A percentile compares a stretch with the other conserved stretches of the same genome.
Conservation (phyloP, 2,888 invertebrate species). For the Acronicta leporina region DNA sequence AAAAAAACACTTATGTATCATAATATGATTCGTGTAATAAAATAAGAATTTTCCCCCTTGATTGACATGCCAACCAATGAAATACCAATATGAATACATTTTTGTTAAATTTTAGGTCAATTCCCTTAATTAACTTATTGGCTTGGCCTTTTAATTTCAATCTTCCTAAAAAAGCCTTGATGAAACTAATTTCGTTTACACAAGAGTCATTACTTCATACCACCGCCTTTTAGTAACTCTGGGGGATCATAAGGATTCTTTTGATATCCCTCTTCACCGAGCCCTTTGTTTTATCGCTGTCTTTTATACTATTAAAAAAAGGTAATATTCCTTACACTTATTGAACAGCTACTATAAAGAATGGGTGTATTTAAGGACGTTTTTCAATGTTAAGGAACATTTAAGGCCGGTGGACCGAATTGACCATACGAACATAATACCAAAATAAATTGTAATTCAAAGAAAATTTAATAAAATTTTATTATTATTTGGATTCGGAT, state of each 20-base stretch:
- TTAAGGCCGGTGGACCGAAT: conserved; percentile 29
- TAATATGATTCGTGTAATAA: too few species aligned
- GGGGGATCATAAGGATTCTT: conserved; percentile 26
- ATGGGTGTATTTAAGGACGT: conserved; percentile 24
- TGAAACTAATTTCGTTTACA: conserved; percentile 7
- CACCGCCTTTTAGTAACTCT: conserved; percentile 1
- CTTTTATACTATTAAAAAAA: conserved; percentile 3
- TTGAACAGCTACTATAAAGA: background rate
- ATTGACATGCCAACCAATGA: too few species aligned
- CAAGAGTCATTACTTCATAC: conserved; percentile 7
- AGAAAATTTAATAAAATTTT: too few species aligned
- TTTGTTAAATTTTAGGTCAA: too few species aligned
- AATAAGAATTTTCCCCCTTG: too few species aligned
- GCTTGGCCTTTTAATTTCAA: conserved; percentile 3
- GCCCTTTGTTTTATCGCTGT: conserved; percentile 28
- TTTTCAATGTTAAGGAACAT: conserved; percentile 38
- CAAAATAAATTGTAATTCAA: too few species aligned
- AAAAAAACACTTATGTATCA: too few species aligned
- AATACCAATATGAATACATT: too few species aligned
- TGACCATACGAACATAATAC: too few species aligned
- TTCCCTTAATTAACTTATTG: background rate
- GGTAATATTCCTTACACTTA: conserved; percentile 4
- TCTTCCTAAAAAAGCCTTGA: conserved; percentile 12
- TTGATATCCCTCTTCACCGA: conserved; percentile 38
- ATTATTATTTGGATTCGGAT: too few species aligned